phyloP scores from a whole-genome alignment of 2,113 vertebrate genomes.

The Candoia aspera region DNA sequence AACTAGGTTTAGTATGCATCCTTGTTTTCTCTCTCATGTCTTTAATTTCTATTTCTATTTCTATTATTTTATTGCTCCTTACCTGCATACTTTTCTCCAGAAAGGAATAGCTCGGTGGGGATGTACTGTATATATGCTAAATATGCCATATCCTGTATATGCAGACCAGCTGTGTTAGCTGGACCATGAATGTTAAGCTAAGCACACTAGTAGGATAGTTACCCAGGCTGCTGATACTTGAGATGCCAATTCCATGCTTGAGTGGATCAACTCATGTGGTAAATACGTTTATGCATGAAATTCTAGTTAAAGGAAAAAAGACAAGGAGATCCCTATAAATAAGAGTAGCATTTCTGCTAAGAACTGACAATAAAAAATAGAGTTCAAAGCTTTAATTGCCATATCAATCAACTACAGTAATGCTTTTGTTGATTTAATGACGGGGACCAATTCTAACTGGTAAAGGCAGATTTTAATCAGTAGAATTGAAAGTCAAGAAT shows the following conservation, averaged over 20 bases:
- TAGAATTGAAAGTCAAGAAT: slow-evolving; percentile 5
- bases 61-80: not conserved
- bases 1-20: not conserved
- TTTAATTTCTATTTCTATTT: not conserved
- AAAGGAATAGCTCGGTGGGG: not conserved
- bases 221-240: not conserved
- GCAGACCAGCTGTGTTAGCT: not conserved
- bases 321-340: not conserved
- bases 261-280: not conserved
- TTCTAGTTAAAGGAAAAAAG: not conserved
- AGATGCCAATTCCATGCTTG: not conserved
- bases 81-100: not conserved
- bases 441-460: slow-evolving; percentile 5
- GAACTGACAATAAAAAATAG: not conserved
- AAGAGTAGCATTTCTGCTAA: not conserved
- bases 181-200: not conserved
- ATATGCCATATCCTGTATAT: not conserved
- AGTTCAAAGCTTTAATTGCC: not conserved
- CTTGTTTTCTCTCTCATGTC: not conserved
- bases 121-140: not conserved
- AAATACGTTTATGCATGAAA: not conserved
- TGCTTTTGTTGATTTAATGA: slow-evolving; percentile 22
- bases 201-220: not conserved
- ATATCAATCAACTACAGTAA: slow-evolving; percentile 10
- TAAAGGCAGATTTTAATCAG: slow-evolving; percentile 18